Base-by-base conservation (phyloP, 2,797 vertebrate genomes). In the Pipistrellus kuhlii region DNA sequence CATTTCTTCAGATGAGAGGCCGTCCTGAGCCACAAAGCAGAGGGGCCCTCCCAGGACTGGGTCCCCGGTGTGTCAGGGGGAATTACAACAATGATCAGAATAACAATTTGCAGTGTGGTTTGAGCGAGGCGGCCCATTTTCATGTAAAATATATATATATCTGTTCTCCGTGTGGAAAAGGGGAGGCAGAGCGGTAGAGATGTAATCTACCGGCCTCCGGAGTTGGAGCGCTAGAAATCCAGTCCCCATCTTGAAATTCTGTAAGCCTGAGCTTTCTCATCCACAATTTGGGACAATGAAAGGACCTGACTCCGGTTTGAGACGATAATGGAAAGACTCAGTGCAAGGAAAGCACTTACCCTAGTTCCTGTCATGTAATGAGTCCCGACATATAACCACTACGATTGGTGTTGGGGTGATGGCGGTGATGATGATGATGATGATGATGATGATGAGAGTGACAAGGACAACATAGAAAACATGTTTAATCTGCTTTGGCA, bases 101-200 rank as follows among this genome's bases (percentile, higher is more conserved):
- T 7, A 17, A n/a, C 17, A 21, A 44, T 53, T 44, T 53, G 69
- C 3, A n/a, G 0, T 2, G 14, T 27, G 21, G 10, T 53, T 62
- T 35, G 27, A 90, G 82, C 41, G 25, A 8, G 2, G 8, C 0
- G 5, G 48, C 20, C 64, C 59, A n/a, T 59, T 69, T 69, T 59
- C 51, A 11, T 3, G 30, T 9, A 9, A 59, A 62, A 81, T 6
- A 41, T 38, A 38, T 41, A 17, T 6, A 0, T 12, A 38, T 25
- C 75, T 38, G 41, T 38, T 21, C 11, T 25, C 87, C 53, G 4
- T 1, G 8, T 5, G 80, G 32, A 35, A 59, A 73, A 17, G 20
- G 13, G 27, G 46, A n/a, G 21, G 32, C 66, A n/a, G 0, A 5
- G 48, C 5, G 10, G 48, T 5, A 20, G 0, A 27, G 77, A 15